Evolutionary conservation across 1,140 invertebrate species (phyloP).

Genomic region (Drosophila pachea): DNA sequence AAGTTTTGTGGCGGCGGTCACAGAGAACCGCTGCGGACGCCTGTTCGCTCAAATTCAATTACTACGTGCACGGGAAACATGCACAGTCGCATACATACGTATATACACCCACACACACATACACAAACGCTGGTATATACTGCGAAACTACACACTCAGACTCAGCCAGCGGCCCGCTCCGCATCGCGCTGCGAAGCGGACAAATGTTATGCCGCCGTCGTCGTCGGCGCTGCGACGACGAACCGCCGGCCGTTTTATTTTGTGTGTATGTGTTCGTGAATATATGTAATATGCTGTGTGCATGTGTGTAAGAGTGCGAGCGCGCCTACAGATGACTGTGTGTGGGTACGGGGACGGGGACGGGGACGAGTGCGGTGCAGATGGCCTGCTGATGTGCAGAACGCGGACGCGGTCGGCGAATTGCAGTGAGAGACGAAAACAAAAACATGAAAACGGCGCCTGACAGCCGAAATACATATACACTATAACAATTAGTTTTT

Average conservation of each 20-base stretch:
- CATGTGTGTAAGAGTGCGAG: conserved; percentile 28
- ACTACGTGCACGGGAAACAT: conserved; percentile 45
- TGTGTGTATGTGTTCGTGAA: conserved; percentile 25
- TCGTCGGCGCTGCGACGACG: conserved; percentile 19
- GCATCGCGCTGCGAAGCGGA: conserved; percentile 41
- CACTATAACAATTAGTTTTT: neutral
- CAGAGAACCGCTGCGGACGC: conserved; percentile 29
- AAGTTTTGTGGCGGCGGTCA: conserved; percentile 36
- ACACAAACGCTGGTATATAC: conserved; percentile 21
- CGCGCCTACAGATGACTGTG: conserved; percentile 36
- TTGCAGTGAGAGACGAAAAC: conserved; percentile 50
- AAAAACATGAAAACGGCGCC: conserved; percentile 25
- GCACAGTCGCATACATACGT: conserved; percentile 13
- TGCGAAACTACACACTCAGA: conserved; percentile 31
- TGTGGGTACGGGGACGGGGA: conserved; percentile 28
- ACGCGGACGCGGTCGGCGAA: conserved; percentile 43
- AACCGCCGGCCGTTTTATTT: conserved; percentile 46
- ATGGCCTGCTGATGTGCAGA: conserved; percentile 37
- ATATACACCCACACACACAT: conserved; percentile 5
- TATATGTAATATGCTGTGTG: conserved; percentile 5
- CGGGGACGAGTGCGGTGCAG: conserved; percentile 20
- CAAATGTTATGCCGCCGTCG: conserved; percentile 34
- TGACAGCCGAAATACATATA: neutral
- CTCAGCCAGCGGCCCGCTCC: conserved; percentile 36
- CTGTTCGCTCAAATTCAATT: conserved; percentile 49